phyloP scores from a whole-genome alignment of 2,797 vertebrate genomes.

The Luscinia luscinia region DNA sequence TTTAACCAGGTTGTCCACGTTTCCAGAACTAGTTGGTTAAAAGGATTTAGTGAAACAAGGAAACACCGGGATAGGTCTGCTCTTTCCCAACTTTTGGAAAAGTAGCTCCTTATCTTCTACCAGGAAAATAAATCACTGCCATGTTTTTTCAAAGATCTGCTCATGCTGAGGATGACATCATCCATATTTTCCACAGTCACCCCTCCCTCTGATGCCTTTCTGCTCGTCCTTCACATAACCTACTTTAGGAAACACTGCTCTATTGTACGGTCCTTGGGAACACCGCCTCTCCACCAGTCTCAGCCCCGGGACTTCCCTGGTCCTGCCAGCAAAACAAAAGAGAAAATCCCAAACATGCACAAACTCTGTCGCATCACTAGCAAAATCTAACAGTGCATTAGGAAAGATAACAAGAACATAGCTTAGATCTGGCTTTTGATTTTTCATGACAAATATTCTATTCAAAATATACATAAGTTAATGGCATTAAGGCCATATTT shows the following conservation, averaged over 20 bases:
- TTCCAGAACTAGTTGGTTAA: background rate
- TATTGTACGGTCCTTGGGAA: slow-evolving; percentile 58
- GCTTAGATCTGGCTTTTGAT: background rate
- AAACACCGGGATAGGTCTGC: background rate
- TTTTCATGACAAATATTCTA: background rate
- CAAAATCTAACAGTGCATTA: background rate
- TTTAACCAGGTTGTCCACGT: slow-evolving; percentile 35
- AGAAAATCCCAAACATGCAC: background rate
- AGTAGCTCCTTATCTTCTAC: background rate
- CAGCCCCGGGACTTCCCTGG: slow-evolving; percentile 7
- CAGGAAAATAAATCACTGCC: background rate
- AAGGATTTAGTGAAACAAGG: background rate
- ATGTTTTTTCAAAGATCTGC: background rate
- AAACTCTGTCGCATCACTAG: background rate
- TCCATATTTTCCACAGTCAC: slow-evolving; percentile 16
- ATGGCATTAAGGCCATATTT: background rate
- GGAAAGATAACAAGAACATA: background rate
- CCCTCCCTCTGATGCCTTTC: slow-evolving; percentile 36
- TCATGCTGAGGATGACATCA: slow-evolving; percentile 40
- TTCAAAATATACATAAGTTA: background rate
- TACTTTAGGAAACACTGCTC: slow-evolving; percentile 57
- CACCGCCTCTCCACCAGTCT: background rate
- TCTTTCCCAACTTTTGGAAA: background rate
- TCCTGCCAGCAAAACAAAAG: slow-evolving; percentile 34
- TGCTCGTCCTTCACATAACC: slow-evolving; percentile 45